phyloP scores from a whole-genome alignment of 2,888 invertebrate genomes.

The Mesorhabditis spiculigera region DNA sequence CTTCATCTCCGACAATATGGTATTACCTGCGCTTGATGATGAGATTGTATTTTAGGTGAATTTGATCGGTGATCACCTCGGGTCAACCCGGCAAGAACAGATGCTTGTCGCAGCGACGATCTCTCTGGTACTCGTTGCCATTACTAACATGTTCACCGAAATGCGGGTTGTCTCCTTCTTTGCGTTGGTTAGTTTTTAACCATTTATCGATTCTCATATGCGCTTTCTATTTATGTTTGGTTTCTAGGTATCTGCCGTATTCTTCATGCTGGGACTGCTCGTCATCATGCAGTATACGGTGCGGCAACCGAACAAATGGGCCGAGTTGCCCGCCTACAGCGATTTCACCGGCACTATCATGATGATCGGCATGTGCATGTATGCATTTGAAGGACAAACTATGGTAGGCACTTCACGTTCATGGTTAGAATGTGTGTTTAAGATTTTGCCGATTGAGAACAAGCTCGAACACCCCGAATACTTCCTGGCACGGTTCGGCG shows the following conservation, averaged over 20 bases:
- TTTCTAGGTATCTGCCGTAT: conserved; percentile 47
- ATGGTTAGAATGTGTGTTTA: conserved; percentile 7
- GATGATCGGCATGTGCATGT: conserved; percentile 58
- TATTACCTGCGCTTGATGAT: conserved; percentile 13
- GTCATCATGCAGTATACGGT: conserved; percentile 56
- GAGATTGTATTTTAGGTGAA: conserved; percentile 20
- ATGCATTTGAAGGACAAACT: conserved; percentile 58
- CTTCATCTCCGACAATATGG: conserved; percentile 57
- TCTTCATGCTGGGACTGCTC: conserved; percentile 55
- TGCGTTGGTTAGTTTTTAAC: conserved; percentile 36
- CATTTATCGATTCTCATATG: neutral
- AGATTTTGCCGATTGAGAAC: conserved; percentile 58
- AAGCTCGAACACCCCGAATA: conserved; percentile 55
- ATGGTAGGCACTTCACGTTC: conserved; percentile 38
- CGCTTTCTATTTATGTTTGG: neutral
- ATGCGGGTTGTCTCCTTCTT: conserved; percentile 49
- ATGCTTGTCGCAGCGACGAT: conserved; percentile 52
- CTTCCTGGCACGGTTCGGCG: conserved; percentile 54
- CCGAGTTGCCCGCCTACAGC: conserved; percentile 47
- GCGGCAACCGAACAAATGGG: conserved; percentile 51
- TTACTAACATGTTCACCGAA: conserved; percentile 56
- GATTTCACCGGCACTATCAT: conserved; percentile 53
- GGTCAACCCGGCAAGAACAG: conserved; percentile 40
- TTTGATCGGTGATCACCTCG: conserved; percentile 45
- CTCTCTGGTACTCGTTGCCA: conserved; percentile 46